Percentiles rank a stretch among this genome's conserved stretches.
Evolutionary conservation across 2,113 vertebrate genomes (phyloP).

Genomic region (Zootoca vivipara): DNA sequence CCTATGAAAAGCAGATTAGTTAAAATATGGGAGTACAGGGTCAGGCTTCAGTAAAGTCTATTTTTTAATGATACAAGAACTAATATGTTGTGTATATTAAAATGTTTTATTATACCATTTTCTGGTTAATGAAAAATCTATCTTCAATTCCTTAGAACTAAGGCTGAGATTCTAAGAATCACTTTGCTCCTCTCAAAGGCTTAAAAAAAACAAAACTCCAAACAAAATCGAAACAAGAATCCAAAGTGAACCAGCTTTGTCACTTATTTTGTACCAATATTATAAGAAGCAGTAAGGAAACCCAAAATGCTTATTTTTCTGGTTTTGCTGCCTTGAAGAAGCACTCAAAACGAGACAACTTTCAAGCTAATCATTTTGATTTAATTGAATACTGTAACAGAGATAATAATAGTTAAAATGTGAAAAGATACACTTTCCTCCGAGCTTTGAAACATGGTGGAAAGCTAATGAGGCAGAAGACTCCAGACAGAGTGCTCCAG

Average conservation of each 20-base stretch:
- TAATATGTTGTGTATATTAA: not conserved
- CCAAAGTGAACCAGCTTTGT: not conserved
- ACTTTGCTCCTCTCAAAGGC: not conserved
- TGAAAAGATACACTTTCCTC: not conserved
- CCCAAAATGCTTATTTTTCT: not conserved
- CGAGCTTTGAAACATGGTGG: not conserved
- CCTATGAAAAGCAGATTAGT: not conserved
- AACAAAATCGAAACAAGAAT: not conserved
- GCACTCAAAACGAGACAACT: slow-evolving; percentile 10
- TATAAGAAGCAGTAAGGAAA: slow-evolving; percentile 1
- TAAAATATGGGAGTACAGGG: not conserved
- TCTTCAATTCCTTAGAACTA: not conserved
- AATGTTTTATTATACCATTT: slow-evolving; percentile 1
- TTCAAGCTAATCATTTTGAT: slow-evolving; percentile 24
- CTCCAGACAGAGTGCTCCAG: not conserved
- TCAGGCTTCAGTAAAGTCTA: fast-evolving
- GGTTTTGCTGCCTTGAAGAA: not conserved
- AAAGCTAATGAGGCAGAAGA: not conserved
- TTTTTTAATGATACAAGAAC: not conserved
- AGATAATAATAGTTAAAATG: not conserved
- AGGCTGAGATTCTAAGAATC: not conserved
- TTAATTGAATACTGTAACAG: not conserved
- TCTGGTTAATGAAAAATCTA: fast-evolving
- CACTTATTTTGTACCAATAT: not conserved
- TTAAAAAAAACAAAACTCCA: too few species aligned